phyloP scores from a whole-genome alignment of 2,797 vertebrate genomes.

The Malurus leucopterus region DNA sequence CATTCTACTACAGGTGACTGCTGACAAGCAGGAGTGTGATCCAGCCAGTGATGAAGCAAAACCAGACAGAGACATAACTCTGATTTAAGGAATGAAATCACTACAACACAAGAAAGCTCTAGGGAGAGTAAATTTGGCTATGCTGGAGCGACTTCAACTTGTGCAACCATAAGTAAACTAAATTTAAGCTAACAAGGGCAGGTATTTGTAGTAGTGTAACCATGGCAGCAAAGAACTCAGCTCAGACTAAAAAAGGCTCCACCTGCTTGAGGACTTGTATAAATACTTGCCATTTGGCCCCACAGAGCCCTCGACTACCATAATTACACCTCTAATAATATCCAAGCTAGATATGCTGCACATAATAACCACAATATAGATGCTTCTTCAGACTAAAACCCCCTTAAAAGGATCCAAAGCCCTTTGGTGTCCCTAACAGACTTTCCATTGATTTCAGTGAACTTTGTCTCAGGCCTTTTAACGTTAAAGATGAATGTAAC shows the following conservation, averaged over 20 bases:
- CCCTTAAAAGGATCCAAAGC: not conserved
- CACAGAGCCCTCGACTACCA: not conserved
- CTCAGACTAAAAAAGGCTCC: not conserved
- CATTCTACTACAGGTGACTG: not conserved
- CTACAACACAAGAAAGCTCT: not conserved
- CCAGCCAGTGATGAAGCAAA: not conserved
- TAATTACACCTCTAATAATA: conserved; percentile 13
- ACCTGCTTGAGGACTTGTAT: conserved; percentile 26
- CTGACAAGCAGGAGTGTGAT: not conserved
- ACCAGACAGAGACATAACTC: not conserved
- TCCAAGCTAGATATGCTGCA: not conserved
- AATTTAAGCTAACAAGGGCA: conserved; percentile 31
- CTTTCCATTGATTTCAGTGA: conserved; percentile 12
- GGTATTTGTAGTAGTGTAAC: conserved; percentile 40
- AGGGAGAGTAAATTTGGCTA: not conserved
- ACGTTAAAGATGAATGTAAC: conserved; percentile 17
- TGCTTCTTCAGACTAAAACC: not conserved
- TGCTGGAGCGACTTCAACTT: not conserved
- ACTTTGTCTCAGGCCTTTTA: conserved; percentile 32
- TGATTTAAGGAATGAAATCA: conserved; percentile 2
- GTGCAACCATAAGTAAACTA: not conserved
- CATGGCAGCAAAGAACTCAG: conserved; percentile 31
- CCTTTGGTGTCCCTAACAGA: not conserved
- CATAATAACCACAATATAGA: not conserved
- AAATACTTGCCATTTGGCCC: conserved; percentile 3